Percentiles rank a stretch among this genome's conserved stretches.
These are phyloP conservation scores for Drosophila dives DNA, from an alignment of 2,888 invertebrate species.

Conservation along the genomic window DNA sequence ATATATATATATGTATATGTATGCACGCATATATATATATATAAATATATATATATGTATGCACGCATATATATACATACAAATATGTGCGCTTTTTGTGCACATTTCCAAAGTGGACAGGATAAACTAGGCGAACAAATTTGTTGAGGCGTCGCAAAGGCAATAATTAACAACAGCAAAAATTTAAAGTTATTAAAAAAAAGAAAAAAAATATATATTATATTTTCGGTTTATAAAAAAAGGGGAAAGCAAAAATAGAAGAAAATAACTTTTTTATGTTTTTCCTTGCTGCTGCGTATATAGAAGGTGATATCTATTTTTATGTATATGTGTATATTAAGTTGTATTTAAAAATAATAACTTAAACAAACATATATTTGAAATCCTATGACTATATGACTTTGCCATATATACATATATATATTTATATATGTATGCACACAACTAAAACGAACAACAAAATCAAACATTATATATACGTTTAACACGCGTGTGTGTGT, in stretches of 20 bases:
- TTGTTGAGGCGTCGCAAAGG: conserved; percentile 48
- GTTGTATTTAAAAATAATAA: conserved; percentile 49
- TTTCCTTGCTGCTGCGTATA: conserved; percentile 77
- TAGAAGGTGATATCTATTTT: conserved; percentile 77
- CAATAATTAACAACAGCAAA: conserved; percentile 55
- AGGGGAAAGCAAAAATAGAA: conserved; percentile 22
- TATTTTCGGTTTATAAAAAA: conserved; percentile 57
- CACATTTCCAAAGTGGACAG: conserved; percentile 47
- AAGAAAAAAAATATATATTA: conserved; percentile 13
- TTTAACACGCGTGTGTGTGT: conserved; percentile 5
- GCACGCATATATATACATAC: conserved; percentile 25
- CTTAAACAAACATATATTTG: conserved; percentile 69
- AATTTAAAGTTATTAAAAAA: conserved; percentile 25
- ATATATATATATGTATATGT: conserved; percentile 19
- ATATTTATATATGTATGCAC: conserved; percentile 17
- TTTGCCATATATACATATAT: conserved; percentile 67
- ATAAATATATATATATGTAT: conserved; percentile 18
- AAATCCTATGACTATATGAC: conserved; percentile 77
- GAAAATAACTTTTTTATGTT: conserved; percentile 59
- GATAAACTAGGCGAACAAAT: conserved; percentile 37
- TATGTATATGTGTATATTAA: conserved; percentile 41
- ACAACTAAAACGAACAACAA: conserved; percentile 16
- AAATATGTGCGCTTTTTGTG: conserved; percentile 61
- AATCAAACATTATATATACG: conserved; percentile 10
- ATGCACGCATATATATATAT: conserved; percentile 9